phyloP scores from a whole-genome alignment of 2,888 invertebrate genomes.

The Syrphus vitripennis region DNA sequence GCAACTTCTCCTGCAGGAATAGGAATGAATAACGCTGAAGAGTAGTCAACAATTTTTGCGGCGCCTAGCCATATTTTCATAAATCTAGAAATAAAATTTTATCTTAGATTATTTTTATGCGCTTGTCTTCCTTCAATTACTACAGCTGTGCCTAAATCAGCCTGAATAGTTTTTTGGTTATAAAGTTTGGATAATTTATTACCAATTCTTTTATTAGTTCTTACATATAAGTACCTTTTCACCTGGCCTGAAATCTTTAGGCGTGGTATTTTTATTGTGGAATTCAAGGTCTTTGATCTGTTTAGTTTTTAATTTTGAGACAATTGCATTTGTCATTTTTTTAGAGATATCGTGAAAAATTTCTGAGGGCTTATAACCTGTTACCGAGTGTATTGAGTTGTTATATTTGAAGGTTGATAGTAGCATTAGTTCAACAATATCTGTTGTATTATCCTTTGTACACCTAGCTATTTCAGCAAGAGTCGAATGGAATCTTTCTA shows the following conservation, averaged over 20 bases:
- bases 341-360: conserved; percentile 18
- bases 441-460: not conserved
- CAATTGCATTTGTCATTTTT: conserved; percentile 7
- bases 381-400: conserved; percentile 18
- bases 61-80: too few relatives aligned
- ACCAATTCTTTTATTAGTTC: conserved; percentile 17
- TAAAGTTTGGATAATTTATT: conserved; percentile 18
- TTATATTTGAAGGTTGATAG: conserved; percentile 15
- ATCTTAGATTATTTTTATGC: too few relatives aligned
- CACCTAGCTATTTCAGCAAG: conserved; percentile 13
- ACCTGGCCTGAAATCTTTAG: conserved; percentile 8
- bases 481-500: conserved; percentile 27
- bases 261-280: not conserved
- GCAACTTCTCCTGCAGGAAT: too few relatives aligned
- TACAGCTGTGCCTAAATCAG: not conserved
- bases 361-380: conserved; percentile 9
- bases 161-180: conserved; percentile 28
- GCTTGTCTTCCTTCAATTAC: too few relatives aligned
- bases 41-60: not conserved
- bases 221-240: conserved; percentile 14
- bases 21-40: too few relatives aligned
- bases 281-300: not conserved
- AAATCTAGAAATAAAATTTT: too few relatives aligned
- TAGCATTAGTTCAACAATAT: conserved; percentile 8
- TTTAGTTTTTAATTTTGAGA: too few relatives aligned